Base-by-base conservation (phyloP, 2,113 vertebrate genomes). In the Butorides virescens region DNA sequence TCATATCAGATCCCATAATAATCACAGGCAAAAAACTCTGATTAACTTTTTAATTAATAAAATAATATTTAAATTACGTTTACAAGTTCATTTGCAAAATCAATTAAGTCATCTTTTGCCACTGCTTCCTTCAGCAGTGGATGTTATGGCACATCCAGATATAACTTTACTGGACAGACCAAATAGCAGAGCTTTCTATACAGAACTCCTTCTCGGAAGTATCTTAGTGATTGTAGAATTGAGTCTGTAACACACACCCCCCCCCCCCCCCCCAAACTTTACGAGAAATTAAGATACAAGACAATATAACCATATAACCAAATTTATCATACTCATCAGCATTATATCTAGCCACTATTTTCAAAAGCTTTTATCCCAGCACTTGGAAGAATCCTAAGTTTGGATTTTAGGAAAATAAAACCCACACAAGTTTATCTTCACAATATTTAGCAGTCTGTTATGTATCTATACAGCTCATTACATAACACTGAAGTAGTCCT, bases 381-480 rank as follows among this genome's bases (percentile, higher is more conserved):
- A 59, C 37, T 58, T 49, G 12, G 34, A 74, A 85, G 26, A 93
- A n/a, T 50, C 30, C 21, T 16, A 42, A 32, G 2, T 70, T 70
- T 65, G 1, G 1, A 7, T 37, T 46, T 12, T 13, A 8, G 2
- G 36, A 18, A 16, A 7, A 10, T 39, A 42, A 2, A 2, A 18
- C 10, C 6, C 16, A 17, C 16, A 36, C 10, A 56, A 53, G 27
- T 5, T 86, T 58, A 18, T 30, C 32, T 44, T 82, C 4, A 1
- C 11, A 34, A 26, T 37, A 68, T 88, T 42, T 70, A 56, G 21
- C 25, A 32, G 47, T 42, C 23, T 79, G 3, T 67, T 70, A 10
- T 46, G 3, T 61, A 53, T 37, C 34, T 85, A 34, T 15, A 11
- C 20, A 46, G 26, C 11, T 94, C 20, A 15, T 77, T 77, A 23